A percentile compares a stretch with the other conserved stretches of the same genome.
Conservation (phyloP, 2,888 invertebrate genomes). For the Nesidiocoris tenuis region DNA sequence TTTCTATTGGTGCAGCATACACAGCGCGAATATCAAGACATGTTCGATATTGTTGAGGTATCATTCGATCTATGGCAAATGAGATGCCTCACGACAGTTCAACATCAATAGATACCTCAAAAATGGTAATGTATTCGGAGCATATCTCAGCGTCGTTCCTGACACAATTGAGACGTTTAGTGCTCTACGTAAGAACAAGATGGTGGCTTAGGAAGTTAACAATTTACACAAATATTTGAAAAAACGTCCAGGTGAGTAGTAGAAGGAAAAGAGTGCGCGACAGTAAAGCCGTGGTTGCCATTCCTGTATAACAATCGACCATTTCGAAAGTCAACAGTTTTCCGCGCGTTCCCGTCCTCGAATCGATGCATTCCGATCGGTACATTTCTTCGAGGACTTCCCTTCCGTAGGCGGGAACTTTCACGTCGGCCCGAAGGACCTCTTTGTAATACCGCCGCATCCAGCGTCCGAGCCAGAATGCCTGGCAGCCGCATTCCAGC, state of each 20-base stretch:
- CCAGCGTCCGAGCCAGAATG: slow-evolving; percentile 46
- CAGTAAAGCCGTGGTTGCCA: neutral
- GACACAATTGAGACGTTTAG: too few relatives aligned
- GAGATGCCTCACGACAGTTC: too few relatives aligned
- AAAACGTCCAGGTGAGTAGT: neutral
- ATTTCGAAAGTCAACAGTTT: slow-evolving; percentile 44
- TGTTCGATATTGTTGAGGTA: too few relatives aligned
- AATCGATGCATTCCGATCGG: slow-evolving; percentile 31
- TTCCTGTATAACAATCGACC: slow-evolving; percentile 32
- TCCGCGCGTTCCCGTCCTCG: slow-evolving; percentile 25
- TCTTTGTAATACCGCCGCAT: slow-evolving; percentile 46
- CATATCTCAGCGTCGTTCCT: too few relatives aligned
- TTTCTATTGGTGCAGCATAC: too few relatives aligned
- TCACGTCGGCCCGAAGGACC: slow-evolving; percentile 21
- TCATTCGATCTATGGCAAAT: too few relatives aligned
- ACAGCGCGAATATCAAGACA: too few relatives aligned
- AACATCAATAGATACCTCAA: too few relatives aligned
- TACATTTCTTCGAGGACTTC: slow-evolving; percentile 30
- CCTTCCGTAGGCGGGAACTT: slow-evolving; percentile 24
- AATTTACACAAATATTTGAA: too few relatives aligned
- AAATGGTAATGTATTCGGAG: too few relatives aligned
- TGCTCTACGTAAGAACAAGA: too few relatives aligned
- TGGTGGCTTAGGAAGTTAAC: too few relatives aligned
- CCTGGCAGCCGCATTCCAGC: slow-evolving; percentile 44
- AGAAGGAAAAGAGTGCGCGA: neutral